These are phyloP conservation scores for Motacilla alba DNA, from an alignment of 2,113 vertebrate genomes.

Conservation along the genomic window DNA sequence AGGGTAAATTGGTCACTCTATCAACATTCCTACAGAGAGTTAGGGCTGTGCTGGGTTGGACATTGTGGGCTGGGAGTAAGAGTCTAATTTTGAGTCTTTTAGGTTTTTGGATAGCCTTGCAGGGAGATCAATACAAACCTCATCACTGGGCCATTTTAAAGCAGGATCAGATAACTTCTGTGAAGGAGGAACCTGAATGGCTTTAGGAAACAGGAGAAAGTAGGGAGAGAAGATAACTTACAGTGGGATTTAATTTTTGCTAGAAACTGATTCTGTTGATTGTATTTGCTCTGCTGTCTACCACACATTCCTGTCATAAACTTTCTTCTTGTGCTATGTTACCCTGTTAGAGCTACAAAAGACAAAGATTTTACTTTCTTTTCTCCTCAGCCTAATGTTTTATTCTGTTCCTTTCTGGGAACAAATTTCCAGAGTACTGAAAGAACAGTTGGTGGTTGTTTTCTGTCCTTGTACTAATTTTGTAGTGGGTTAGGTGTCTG, in stretches of 20 bases:
- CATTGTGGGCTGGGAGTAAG: fast-evolving
- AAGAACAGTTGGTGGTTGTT: neutral
- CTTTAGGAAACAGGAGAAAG: neutral
- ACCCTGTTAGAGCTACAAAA: neutral
- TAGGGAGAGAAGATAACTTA: neutral
- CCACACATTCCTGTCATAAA: neutral
- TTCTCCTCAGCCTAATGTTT: neutral
- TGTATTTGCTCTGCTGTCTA: neutral
- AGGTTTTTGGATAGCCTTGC: neutral
- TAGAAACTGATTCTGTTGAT: neutral
- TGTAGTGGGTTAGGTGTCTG: neutral
- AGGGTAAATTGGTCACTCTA: neutral
- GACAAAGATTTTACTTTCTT: neutral
- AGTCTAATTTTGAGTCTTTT: neutral
- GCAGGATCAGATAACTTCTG: neutral
- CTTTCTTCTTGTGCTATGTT: neutral
- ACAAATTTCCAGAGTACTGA: neutral
- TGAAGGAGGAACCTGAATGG: neutral
- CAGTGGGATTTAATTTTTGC: neutral
- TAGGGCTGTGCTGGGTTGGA: neutral
- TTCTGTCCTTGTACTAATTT: neutral
- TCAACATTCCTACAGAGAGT: neutral
- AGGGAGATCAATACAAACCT: neutral
- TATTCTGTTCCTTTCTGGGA: neutral
- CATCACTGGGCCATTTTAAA: neutral